phyloP scores from a whole-genome alignment of 2,113 vertebrate species.

The Potamarius usumacintae region DNA sequence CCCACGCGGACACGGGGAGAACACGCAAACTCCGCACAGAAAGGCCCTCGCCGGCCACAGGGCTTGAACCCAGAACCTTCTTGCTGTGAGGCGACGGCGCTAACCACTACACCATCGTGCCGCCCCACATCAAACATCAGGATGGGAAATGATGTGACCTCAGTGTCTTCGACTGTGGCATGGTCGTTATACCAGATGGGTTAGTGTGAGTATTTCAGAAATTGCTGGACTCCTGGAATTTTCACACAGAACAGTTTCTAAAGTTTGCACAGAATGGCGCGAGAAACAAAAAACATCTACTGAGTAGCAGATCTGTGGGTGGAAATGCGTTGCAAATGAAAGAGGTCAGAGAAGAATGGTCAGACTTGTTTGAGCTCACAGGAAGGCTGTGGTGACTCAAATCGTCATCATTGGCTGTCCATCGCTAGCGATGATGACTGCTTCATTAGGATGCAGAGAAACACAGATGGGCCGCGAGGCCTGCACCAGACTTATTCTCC shows the following conservation, averaged over 20 bases:
- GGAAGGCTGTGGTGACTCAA: neutral
- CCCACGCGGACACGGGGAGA: no score
- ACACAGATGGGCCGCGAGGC: no score
- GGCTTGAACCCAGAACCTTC: no score
- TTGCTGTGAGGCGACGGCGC: no score
- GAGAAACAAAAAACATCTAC: neutral
- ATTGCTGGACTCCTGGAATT: neutral
- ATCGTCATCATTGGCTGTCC: neutral
- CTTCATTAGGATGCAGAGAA: no score
- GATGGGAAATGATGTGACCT: neutral
- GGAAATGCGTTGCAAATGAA: neutral
- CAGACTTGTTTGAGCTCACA: neutral
- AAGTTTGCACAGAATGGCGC: no score
- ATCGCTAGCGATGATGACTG: no score
- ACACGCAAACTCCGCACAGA: no score
- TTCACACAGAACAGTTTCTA: neutral
- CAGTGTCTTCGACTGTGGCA: neutral
- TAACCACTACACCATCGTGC: no score
- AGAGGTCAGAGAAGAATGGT: neutral
- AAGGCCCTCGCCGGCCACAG: no score
- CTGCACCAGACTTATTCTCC: no score
- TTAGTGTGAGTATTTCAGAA: neutral
- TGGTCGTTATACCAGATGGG: neutral
- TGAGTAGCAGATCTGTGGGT: neutral
- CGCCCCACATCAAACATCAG: neutral